These are phyloP conservation scores for Euclidia mi DNA, from an alignment of 2,888 invertebrate species.

Conservation along the genomic window DNA sequence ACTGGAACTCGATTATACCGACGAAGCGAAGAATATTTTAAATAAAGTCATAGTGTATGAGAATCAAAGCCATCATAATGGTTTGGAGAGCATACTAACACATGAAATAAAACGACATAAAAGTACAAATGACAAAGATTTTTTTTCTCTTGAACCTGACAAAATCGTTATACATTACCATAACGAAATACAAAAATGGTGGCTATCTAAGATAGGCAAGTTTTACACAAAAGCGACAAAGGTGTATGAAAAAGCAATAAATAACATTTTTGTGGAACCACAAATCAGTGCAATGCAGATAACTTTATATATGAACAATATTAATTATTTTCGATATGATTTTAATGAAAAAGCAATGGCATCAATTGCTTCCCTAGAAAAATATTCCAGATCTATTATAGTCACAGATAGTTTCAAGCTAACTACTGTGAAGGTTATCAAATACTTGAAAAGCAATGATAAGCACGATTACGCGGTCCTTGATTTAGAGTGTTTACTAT, in stretches of 20 bases:
- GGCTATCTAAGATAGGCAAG: slow-evolving; percentile 18
- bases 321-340: slow-evolving; percentile 2
- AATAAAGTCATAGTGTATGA: slow-evolving; percentile 35
- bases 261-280: slow-evolving; percentile 21
- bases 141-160: slow-evolving; percentile 17
- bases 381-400: background rate
- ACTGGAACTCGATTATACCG: slow-evolving; percentile 18
- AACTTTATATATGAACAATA: slow-evolving; percentile 8
- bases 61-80: slow-evolving; percentile 32
- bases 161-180: slow-evolving; percentile 36
- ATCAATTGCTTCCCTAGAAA: background rate
- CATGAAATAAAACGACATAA: slow-evolving; percentile 21
- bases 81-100: slow-evolving; percentile 24
- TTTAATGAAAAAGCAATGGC: slow-evolving; percentile 1
- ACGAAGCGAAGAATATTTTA: slow-evolving; percentile 26
- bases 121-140: background rate
- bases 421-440: slow-evolving; percentile 17
- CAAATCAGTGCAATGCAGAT: slow-evolving; percentile 18
- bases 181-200: slow-evolving; percentile 36
- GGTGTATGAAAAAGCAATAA: slow-evolving; percentile 26
- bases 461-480: background rate
- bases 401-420: slow-evolving; percentile 6
- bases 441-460: slow-evolving; percentile 4
- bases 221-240: slow-evolving; percentile 16
- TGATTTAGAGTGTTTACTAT: slow-evolving; percentile 13